Conservation (phyloP, 2,797 vertebrate species). For the Myotis daubentonii region DNA sequence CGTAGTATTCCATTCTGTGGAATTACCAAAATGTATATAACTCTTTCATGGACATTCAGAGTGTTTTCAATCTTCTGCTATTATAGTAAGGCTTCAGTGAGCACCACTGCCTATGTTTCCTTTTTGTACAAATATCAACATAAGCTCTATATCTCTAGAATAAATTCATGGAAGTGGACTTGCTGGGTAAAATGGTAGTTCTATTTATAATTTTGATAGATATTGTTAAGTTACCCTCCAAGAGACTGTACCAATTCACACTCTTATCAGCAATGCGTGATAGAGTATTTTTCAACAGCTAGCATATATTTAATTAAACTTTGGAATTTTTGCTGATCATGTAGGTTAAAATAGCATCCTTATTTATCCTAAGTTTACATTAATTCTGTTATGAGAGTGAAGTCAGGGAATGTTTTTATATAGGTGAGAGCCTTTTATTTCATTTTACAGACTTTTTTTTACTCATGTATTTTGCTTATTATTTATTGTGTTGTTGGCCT, state of each 20-base stretch:
- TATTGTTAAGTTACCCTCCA: background rate
- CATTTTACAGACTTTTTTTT: background rate
- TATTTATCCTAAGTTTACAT: background rate
- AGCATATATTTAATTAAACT: background rate
- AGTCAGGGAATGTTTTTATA: background rate
- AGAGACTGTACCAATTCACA: background rate
- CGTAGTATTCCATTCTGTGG: background rate
- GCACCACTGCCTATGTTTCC: background rate
- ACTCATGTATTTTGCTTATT: background rate
- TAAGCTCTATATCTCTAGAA: background rate
- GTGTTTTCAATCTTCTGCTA: background rate
- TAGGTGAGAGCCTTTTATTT: background rate
- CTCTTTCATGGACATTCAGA: background rate
- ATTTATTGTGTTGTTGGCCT: background rate
- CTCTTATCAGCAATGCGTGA: background rate
- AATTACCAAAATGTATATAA: background rate
- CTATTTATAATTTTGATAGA: background rate
- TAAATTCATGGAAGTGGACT: constrained; percentile 13
- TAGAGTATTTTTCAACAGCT: background rate
- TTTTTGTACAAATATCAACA: background rate
- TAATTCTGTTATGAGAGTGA: constrained; percentile 22
- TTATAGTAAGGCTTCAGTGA: background rate
- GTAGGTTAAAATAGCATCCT: background rate
- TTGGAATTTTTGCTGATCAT: background rate
- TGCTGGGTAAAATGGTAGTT: background rate